A percentile compares a stretch with the other conserved stretches of the same genome.
Conservation (phyloP, 2,888 invertebrate species). For the Morinoia aosen region DNA sequence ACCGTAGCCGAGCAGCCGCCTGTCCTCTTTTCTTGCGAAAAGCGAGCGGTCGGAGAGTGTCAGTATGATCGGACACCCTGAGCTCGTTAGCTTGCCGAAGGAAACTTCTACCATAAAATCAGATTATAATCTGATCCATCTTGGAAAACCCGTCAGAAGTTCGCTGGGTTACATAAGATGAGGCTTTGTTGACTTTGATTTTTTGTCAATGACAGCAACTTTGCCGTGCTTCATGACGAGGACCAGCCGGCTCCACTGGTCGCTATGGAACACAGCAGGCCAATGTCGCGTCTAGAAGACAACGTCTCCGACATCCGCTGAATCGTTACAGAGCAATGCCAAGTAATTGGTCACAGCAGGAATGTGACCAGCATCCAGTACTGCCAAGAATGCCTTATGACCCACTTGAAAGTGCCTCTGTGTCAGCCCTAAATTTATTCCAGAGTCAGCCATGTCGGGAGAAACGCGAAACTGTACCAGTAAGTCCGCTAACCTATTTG, state of each 20-base stretch:
- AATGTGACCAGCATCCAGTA: slow-evolving; percentile 38
- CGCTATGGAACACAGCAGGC: slow-evolving; percentile 6
- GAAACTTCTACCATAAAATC: slow-evolving; percentile 41
- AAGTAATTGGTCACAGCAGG: slow-evolving; percentile 29
- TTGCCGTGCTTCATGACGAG: slow-evolving; percentile 38
- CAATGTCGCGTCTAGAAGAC: neutral
- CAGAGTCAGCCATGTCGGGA: slow-evolving; percentile 36
- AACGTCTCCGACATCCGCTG: neutral
- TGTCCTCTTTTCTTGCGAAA: neutral
- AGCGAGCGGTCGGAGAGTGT: neutral
- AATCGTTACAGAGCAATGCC: neutral
- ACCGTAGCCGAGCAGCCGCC: slow-evolving; percentile 33
- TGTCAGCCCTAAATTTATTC: slow-evolving; percentile 47
- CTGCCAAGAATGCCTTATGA: slow-evolving; percentile 46
- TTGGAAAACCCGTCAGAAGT: slow-evolving; percentile 43
- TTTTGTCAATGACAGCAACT: slow-evolving; percentile 40
- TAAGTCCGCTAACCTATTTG: neutral
- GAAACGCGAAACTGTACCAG: slow-evolving; percentile 22
- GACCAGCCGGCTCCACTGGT: slow-evolving; percentile 12
- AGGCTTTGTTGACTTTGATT: slow-evolving; percentile 20
- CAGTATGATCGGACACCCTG: slow-evolving; percentile 18
- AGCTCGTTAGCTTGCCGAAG: slow-evolving; percentile 18
- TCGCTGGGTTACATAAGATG: slow-evolving; percentile 16
- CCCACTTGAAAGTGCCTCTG: slow-evolving; percentile 34
- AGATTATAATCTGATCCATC: slow-evolving; percentile 46